phyloP scores from a whole-genome alignment of 2,888 invertebrate genomes.

The Octodonta nipae region DNA sequence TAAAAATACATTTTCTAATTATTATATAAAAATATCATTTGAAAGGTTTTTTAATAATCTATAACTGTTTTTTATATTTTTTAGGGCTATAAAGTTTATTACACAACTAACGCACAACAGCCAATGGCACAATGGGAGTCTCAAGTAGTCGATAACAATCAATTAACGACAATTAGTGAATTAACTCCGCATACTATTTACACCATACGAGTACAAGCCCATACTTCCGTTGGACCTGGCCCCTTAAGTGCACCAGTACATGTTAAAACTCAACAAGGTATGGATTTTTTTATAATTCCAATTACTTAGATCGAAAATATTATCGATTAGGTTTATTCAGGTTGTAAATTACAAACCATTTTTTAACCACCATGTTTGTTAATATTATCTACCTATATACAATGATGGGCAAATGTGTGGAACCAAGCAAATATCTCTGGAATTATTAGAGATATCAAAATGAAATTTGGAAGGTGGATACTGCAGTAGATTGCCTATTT shows the following conservation, averaged over 20 bases:
- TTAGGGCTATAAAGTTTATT: slow-evolving; percentile 94
- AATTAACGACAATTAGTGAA: slow-evolving; percentile 83
- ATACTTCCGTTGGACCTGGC: slow-evolving; percentile 88
- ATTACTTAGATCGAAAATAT: too few species aligned
- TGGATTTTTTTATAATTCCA: too few species aligned
- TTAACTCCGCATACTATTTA: slow-evolving; percentile 85
- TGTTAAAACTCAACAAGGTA: slow-evolving; percentile 93
- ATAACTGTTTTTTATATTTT: slow-evolving; percentile 17
- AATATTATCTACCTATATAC: too few species aligned
- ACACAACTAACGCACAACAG: slow-evolving; percentile 77
- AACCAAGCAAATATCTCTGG: too few species aligned
- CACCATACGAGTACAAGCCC: slow-evolving; percentile 85
- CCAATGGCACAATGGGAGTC: slow-evolving; percentile 84
- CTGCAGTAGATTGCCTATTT: too few species aligned
- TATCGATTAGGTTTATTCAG: too few species aligned
- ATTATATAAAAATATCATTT: not conserved
- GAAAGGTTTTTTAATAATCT: not conserved
- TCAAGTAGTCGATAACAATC: slow-evolving; percentile 85
- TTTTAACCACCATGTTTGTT: too few species aligned
- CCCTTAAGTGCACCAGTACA: slow-evolving; percentile 93
- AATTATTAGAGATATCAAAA: too few species aligned
- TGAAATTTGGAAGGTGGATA: too few species aligned
- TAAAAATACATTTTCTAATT: too few species aligned
- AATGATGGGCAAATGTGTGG: too few species aligned
- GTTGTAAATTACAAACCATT: too few species aligned